These are phyloP conservation scores for Nephrocerus scutellatus DNA, from an alignment of 2,888 invertebrate species.

Conservation along the genomic window DNA sequence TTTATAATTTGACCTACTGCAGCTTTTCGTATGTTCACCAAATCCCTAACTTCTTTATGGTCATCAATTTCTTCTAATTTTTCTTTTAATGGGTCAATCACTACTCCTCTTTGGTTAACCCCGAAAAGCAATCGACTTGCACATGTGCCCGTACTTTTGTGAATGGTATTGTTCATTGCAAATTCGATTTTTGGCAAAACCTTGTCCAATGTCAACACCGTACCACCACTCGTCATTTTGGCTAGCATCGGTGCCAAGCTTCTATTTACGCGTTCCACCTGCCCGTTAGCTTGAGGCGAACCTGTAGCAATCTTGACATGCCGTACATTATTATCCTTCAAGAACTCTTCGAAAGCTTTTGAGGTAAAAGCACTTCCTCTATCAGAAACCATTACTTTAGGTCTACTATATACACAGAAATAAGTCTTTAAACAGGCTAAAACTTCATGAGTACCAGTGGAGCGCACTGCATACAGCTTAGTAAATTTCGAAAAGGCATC, in stretches of 20 bases:
- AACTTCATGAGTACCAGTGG: constrained; percentile 7
- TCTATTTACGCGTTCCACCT: constrained; percentile 12
- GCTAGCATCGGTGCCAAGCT: constrained; percentile 4
- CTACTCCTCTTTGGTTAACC: constrained; percentile 23
- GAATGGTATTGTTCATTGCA: constrained; percentile 27
- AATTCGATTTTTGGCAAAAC: constrained; percentile 22
- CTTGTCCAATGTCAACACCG: background rate
- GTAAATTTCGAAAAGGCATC: constrained; percentile 7
- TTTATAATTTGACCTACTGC: constrained; percentile 1
- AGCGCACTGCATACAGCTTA: constrained; percentile 19
- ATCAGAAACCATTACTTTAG: constrained; percentile 8
- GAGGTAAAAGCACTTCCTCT: constrained; percentile 14
- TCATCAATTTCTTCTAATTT: background rate
- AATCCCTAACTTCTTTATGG: background rate
- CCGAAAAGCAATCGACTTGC: constrained; percentile 30
- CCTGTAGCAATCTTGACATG: constrained; percentile 5
- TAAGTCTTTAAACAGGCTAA: constrained; percentile 7
- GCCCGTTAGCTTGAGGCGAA: constrained; percentile 11
- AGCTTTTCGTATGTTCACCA: background rate
- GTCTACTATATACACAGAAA: constrained; percentile 8
- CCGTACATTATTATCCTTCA: background rate
- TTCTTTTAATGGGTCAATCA: constrained; percentile 17
- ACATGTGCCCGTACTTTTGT: constrained; percentile 25
- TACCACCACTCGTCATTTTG: constrained; percentile 2
- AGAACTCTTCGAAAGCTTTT: constrained; percentile 6